Evolutionary conservation across 2,888 invertebrate species (phyloP).

Genomic region (Bombyx huttoni): DNA sequence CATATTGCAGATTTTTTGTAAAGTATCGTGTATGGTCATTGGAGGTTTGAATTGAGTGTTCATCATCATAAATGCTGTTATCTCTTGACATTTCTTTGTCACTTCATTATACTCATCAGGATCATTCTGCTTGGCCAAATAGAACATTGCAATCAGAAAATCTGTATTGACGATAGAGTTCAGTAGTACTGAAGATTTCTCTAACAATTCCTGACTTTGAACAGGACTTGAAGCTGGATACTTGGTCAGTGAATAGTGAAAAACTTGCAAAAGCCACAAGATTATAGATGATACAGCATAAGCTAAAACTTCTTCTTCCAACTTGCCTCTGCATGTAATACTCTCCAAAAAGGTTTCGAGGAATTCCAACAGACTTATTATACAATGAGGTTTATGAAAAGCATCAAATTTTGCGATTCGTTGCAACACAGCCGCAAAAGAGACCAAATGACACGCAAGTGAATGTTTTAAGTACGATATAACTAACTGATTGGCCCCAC

Average conservation of each 20-base stretch:
- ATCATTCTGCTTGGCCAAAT: conserved; percentile 86
- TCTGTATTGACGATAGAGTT: conserved; percentile 79
- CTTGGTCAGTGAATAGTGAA: conserved; percentile 64
- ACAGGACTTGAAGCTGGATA: conserved; percentile 57
- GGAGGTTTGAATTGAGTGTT: conserved; percentile 70
- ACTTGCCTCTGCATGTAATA: conserved; percentile 81
- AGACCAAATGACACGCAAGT: conserved; percentile 89
- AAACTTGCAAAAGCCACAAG: conserved; percentile 86
- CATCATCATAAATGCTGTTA: conserved; percentile 74
- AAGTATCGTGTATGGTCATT: conserved; percentile 71
- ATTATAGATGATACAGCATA: conserved; percentile 86
- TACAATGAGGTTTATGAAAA: conserved; percentile 89
- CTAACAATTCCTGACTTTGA: conserved; percentile 75
- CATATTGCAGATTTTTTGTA: conserved; percentile 74
- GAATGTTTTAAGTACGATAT: conserved; percentile 94
- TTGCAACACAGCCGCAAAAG: conserved; percentile 90
- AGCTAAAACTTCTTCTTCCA: conserved; percentile 89
- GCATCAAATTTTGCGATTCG: conserved; percentile 92
- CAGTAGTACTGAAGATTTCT: conserved; percentile 78
- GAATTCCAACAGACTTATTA: conserved; percentile 88
- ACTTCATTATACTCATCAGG: conserved; percentile 76
- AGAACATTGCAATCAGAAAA: conserved; percentile 86
- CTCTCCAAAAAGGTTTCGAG: conserved; percentile 78
- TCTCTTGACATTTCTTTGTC: conserved; percentile 83
- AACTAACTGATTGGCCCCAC: conserved; percentile 91